Evolutionary conservation across 2,113 vertebrate genomes (phyloP), one percentile per base, ranked within the genome.

Genomic region (Psittacula cyanocephala): DNA sequence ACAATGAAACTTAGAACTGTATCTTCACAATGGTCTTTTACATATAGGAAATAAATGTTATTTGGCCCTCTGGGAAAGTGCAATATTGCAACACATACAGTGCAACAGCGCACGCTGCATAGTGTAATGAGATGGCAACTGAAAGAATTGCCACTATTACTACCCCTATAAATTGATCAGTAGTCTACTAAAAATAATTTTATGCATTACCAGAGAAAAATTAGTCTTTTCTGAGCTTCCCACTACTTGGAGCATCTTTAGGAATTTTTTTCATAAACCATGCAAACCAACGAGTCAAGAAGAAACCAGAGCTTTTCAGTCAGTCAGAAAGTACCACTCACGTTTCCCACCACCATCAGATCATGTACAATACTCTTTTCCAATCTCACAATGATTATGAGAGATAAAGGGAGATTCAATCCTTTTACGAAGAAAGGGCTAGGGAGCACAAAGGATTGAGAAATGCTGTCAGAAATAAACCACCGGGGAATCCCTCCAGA

Each of bases 321-420:
- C 3, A 2, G 44, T 33, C 69, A 52, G 14, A 75, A 25, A 55
- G 23, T 14, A 43, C 2, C 2, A 4, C 3, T 77, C 9, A 33
- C 15, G 11, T 37, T 74, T 6, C 9, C 6, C 25, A 3, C 10
- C 25, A 3, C 8, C 0, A 2, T 13, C 14, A 62, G 13, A 20
- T 28, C 7, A 15, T 2, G 4, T 52, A 28, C 33, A 20, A 28
- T 19, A 41, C 28, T 13, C n/a, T 41, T 60, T 60, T 37, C 37
- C 44, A 78, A 10, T 31, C 37, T 90, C 27, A 49, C 20, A 52
- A 6, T 35, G n/a, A 53, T 85, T 35, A 57, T 52, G 50, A 59
- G 57, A 85, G 19, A 33, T 60, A 59, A 79, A 74, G 44, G 70
- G 9, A 65, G 14, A 49, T 57, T 67, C 46, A 68, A 19, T 23